These are phyloP conservation scores for Corythornis leucogaster DNA, from an alignment of 2,797 vertebrate genomes.

Conservation along the genomic window DNA sequence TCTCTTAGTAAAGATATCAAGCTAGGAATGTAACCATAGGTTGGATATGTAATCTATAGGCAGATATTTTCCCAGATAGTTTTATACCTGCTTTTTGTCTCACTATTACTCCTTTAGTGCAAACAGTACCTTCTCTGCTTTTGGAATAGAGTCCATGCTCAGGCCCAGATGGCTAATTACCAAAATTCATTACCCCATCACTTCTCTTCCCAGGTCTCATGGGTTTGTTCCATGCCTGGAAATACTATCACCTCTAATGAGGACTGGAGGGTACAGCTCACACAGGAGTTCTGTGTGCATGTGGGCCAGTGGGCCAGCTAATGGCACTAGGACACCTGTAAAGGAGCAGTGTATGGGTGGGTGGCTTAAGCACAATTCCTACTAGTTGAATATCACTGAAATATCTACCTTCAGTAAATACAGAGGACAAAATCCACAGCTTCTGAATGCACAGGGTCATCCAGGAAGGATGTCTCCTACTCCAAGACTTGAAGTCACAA, in stretches of 20 bases:
- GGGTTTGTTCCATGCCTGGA: neutral
- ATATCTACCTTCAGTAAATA: neutral
- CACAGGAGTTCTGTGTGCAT: fast-evolving
- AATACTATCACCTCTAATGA: neutral
- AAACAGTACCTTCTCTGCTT: neutral
- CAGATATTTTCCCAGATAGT: neutral
- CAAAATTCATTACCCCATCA: neutral
- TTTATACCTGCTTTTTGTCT: neutral
- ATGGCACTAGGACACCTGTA: neutral
- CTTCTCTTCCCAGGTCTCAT: neutral
- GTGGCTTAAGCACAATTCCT: neutral
- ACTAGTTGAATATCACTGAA: neutral
- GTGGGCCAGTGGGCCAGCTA: neutral
- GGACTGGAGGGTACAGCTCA: neutral
- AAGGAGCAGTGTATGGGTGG: neutral
- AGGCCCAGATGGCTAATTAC: neutral
- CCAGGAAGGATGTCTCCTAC: conserved; percentile 1
- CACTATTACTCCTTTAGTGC: neutral
- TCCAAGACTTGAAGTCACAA: conserved; percentile 7
- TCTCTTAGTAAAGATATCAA: neutral
- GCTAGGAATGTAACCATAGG: neutral
- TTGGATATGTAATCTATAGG: neutral
- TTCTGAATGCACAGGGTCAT: neutral
- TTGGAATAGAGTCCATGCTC: neutral
- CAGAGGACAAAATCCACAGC: neutral